These are phyloP conservation scores for Theodoxus fluviatilis DNA, from an alignment of 2,888 invertebrate genomes.

Conservation along the genomic window DNA sequence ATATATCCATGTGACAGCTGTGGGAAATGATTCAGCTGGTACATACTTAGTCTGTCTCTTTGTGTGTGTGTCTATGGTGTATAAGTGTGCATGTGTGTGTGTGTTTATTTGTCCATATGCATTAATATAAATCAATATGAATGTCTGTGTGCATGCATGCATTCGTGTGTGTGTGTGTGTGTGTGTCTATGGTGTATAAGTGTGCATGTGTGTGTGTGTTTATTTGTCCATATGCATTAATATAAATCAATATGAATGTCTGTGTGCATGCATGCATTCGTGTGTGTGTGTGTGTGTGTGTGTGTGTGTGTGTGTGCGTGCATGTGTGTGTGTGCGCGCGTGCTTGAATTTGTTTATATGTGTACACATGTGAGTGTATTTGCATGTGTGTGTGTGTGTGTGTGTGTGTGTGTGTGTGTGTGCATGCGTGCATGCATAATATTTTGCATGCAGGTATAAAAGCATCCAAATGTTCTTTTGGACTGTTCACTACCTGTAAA, in stretches of 20 bases:
- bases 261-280: not conserved
- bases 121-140: no score
- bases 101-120: no score
- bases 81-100: not conserved
- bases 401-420: slow-evolving; percentile 14
- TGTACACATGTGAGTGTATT: not conserved
- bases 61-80: not conserved
- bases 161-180: not conserved
- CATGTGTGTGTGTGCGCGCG: not conserved
- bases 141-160: not conserved
- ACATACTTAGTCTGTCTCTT: not conserved
- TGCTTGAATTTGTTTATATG: not conserved
- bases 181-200: not conserved
- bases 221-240: no score
- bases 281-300: slow-evolving; percentile 14
- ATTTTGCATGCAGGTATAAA: no score
- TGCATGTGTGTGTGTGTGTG: not conserved
- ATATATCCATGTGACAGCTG: no score
- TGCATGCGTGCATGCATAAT: not conserved
- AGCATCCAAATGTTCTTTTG: no score
- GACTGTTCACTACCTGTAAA: no score
- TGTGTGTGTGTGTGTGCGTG: slow-evolving; percentile 13
- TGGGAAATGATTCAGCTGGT: no score
- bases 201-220: not conserved
- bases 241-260: no score